Evolutionary conservation across 2,113 vertebrate genomes (phyloP).

Genomic region (Epinephelus cyanopodus): DNA sequence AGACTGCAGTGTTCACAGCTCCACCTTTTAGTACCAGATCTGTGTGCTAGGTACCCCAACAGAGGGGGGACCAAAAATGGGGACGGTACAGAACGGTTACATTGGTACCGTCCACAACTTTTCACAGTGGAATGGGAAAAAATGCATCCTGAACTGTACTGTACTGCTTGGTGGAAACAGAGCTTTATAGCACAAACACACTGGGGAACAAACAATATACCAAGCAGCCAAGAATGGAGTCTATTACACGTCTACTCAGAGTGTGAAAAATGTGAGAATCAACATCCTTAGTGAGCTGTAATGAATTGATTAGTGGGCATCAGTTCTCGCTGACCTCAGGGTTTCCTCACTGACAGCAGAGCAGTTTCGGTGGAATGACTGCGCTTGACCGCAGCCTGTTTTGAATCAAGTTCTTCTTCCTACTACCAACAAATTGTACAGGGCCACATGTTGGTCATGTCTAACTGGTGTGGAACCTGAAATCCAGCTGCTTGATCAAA

Average conservation of each 20-base stretch:
- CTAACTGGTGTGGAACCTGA: too few relatives aligned
- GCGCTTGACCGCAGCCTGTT: not conserved
- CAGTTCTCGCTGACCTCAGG: not conserved
- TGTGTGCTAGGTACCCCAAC: too few relatives aligned
- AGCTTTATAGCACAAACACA: not conserved
- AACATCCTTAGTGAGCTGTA: not conserved
- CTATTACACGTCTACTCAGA: not conserved
- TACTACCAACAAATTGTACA: not conserved
- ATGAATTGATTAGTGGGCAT: not conserved
- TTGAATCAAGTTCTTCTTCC: not conserved
- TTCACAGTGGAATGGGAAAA: too few relatives aligned
- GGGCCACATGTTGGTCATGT: not conserved
- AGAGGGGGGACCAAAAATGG: too few relatives aligned
- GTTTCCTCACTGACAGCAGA: not conserved
- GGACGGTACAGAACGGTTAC: accelerated
- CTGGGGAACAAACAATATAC: not conserved
- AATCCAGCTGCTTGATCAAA: too few relatives aligned
- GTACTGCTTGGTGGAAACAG: too few relatives aligned
- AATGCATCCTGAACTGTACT: too few relatives aligned
- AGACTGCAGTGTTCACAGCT: too few relatives aligned
- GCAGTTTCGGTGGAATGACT: not conserved
- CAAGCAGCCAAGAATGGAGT: not conserved
- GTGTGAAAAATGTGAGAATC: not conserved
- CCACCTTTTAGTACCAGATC: too few relatives aligned
- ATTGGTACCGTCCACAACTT: too few relatives aligned